Conservation (phyloP, 2,113 vertebrate species). For the Poeciliopsis occidentalis region DNA sequence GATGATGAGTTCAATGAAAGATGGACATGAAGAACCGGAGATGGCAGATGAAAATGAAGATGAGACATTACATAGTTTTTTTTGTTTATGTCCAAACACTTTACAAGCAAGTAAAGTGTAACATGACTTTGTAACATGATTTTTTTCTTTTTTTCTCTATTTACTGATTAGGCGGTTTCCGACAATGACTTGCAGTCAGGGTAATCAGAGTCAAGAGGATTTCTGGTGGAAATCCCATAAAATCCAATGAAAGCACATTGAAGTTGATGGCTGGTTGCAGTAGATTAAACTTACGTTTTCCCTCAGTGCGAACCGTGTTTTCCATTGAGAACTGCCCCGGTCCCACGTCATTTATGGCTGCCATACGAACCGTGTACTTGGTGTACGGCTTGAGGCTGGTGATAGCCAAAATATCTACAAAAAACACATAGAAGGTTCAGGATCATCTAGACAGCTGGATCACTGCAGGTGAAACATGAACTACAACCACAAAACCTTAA, state of each 20-base stretch:
- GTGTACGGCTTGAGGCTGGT: slow-evolving; percentile 69
- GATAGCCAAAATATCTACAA: slow-evolving; percentile 56
- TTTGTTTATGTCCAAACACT: background rate
- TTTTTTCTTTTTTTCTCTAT: background rate
- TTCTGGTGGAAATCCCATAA: background rate
- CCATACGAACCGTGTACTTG: slow-evolving; percentile 68
- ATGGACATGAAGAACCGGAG: slow-evolving; percentile 29
- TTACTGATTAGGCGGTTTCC: background rate
- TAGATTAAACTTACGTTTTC: slow-evolving; percentile 66
- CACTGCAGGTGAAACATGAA: background rate
- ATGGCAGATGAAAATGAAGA: slow-evolving; percentile 21
- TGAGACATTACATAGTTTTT: background rate
- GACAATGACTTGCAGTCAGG: background rate
- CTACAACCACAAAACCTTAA: background rate
- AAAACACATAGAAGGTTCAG: background rate
- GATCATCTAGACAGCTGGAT: background rate
- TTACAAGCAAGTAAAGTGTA: background rate
- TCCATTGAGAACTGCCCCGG: slow-evolving; percentile 67
- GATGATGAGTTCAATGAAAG: slow-evolving; percentile 26
- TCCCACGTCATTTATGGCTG: slow-evolving; percentile 72
- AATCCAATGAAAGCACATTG: background rate
- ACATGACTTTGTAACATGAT: background rate
- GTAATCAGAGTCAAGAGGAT: background rate
- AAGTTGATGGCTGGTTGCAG: background rate
- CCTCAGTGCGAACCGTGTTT: slow-evolving; percentile 53